Evolutionary conservation across 2,113 vertebrate species (phyloP).

Genomic region (Ophiodon elongatus): DNA sequence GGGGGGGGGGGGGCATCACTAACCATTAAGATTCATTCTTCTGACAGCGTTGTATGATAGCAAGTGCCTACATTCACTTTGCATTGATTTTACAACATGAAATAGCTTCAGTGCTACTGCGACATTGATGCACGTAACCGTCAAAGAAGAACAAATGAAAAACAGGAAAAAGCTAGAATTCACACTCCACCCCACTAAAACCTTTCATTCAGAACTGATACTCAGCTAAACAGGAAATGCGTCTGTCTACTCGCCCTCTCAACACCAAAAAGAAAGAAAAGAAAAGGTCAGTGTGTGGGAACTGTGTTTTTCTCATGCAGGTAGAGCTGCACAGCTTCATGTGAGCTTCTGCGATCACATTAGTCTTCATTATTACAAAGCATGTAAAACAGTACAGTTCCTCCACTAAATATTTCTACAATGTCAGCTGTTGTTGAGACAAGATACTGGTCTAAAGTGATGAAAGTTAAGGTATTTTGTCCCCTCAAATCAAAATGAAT

Average conservation of each 20-base stretch:
- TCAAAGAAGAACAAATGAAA: not conserved
- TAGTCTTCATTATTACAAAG: not conserved
- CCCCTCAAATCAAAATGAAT: not conserved
- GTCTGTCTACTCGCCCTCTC: not conserved
- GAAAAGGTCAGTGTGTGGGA: constrained; percentile 26
- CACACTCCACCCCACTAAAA: not conserved
- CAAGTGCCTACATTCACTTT: not conserved
- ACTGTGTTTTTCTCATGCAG: constrained; percentile 14
- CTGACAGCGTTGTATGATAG: not conserved
- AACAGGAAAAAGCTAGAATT: not conserved
- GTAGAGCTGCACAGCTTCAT: constrained; percentile 20
- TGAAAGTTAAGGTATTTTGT: not conserved
- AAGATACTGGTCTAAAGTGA: not conserved
- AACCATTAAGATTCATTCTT: constrained; percentile 11
- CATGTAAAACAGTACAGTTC: not conserved
- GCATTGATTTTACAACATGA: not conserved
- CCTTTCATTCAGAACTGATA: constrained; percentile 17
- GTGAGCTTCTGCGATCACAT: constrained; percentile 1
- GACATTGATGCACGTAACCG: not conserved
- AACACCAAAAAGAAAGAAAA: constrained; percentile 2
- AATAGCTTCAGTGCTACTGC: not conserved
- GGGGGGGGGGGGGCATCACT: not conserved
- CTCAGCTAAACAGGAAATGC: constrained; percentile 45
- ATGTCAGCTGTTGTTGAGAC: not conserved
- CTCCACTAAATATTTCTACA: not conserved